These are phyloP conservation scores for Syrphus vitripennis DNA, from an alignment of 2,888 invertebrate genomes.

Conservation along the genomic window DNA sequence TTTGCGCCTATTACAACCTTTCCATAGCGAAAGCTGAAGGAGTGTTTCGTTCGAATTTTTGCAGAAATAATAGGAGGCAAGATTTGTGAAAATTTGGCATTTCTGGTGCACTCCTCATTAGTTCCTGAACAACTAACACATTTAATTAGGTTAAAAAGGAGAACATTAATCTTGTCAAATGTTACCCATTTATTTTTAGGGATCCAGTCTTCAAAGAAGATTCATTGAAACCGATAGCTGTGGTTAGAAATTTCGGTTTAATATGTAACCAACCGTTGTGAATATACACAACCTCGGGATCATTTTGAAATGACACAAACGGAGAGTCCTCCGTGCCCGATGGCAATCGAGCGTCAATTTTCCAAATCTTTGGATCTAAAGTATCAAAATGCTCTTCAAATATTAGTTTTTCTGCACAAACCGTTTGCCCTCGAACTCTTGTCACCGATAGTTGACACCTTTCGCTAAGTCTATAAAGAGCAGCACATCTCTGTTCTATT, in stretches of 20 bases:
- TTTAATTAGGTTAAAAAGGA: slow-evolving; percentile 12
- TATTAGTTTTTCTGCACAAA: slow-evolving; percentile 82
- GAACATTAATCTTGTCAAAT: not conserved
- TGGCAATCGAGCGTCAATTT: slow-evolving; percentile 84
- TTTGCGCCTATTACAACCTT: slow-evolving; percentile 87
- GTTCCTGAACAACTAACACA: slow-evolving; percentile 55
- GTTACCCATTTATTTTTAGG: not conserved
- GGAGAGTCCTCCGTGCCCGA: slow-evolving; percentile 81
- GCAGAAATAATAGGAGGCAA: slow-evolving; percentile 87
- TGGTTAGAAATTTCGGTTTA: slow-evolving; percentile 75
- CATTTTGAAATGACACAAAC: slow-evolving; percentile 81
- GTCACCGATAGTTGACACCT: slow-evolving; percentile 52
- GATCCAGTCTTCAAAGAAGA: slow-evolving; percentile 25
- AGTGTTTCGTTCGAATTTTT: slow-evolving; percentile 84
- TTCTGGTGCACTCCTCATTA: not conserved
- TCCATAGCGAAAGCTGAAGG: slow-evolving; percentile 88
- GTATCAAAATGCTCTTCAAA: slow-evolving; percentile 85
- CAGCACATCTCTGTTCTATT: not conserved
- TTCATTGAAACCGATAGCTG: slow-evolving; percentile 43
- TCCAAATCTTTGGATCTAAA: slow-evolving; percentile 82
- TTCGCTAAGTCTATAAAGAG: not conserved
- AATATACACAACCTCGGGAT: slow-evolving; percentile 76
- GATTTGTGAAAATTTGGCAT: slow-evolving; percentile 79
- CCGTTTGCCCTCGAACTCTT: slow-evolving; percentile 79
- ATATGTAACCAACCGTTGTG: slow-evolving; percentile 78